Conservation (phyloP, 2,113 vertebrate species). For the Vimba vimba region DNA sequence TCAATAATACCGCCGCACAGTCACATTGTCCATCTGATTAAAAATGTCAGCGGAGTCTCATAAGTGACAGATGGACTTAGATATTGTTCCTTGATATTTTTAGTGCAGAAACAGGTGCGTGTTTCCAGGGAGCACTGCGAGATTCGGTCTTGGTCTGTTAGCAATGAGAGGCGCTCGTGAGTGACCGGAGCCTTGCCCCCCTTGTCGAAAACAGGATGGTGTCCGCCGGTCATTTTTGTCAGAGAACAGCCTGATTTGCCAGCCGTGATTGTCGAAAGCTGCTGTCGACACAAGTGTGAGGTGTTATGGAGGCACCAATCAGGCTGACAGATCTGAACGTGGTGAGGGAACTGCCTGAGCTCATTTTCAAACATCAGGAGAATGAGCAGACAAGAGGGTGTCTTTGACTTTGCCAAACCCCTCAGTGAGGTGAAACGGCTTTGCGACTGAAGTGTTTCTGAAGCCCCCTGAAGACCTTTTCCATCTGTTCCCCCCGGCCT, state of each 20-base stretch:
- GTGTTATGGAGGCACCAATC: constrained; percentile 61
- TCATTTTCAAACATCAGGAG: constrained; percentile 53
- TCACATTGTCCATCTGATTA: constrained; percentile 74
- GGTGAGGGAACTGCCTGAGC: constrained; percentile 53
- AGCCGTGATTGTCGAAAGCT: constrained; percentile 65
- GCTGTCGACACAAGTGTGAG: constrained; percentile 56
- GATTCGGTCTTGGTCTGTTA: constrained; percentile 47
- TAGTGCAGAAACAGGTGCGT: constrained; percentile 75
- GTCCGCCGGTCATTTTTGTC: constrained; percentile 69
- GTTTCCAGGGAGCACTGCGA: constrained; percentile 60
- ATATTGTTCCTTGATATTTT: constrained; percentile 73
- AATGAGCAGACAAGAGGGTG: constrained; percentile 34
- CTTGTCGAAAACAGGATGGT: constrained; percentile 64
- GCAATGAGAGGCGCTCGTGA: constrained; percentile 63
- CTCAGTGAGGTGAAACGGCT: constrained; percentile 50
- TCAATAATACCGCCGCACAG: constrained; percentile 68
- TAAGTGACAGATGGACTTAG: constrained; percentile 76
- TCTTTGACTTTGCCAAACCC: constrained; percentile 54
- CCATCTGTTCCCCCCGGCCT: constrained; percentile 73
- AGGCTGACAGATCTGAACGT: constrained; percentile 59
- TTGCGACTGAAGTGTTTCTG: constrained; percentile 56
- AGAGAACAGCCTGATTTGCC: constrained; percentile 64
- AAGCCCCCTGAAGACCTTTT: constrained; percentile 63
- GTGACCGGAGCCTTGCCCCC: constrained; percentile 65
- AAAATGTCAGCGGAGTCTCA: constrained; percentile 73